Conservation (phyloP, 1,140 invertebrate species). For the Venturia canescens region DNA sequence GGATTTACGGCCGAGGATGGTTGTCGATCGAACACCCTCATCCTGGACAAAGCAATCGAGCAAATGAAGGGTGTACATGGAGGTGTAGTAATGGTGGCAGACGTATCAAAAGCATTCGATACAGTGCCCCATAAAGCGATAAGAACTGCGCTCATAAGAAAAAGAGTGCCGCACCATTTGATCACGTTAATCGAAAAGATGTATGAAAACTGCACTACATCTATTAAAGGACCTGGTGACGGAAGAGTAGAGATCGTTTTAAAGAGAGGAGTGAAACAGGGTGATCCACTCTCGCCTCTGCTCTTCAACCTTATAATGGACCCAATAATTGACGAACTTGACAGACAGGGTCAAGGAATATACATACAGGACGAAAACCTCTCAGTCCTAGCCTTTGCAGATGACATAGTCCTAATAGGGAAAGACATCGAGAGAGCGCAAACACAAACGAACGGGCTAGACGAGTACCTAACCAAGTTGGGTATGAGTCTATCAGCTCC, state of each 20-base stretch:
- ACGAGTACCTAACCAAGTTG: neutral
- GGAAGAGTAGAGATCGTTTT: neutral
- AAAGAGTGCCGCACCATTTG: constrained; percentile 23
- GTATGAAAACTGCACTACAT: constrained; percentile 3
- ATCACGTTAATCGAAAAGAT: neutral
- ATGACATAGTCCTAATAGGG: constrained; percentile 70
- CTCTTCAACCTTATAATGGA: constrained; percentile 58
- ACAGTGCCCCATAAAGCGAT: constrained; percentile 57
- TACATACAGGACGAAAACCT: constrained; percentile 49
- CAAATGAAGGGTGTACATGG: neutral
- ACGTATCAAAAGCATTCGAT: constrained; percentile 70
- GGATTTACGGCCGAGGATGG: constrained; percentile 56
- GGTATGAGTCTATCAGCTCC: constrained; percentile 39
- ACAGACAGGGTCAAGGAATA: neutral
- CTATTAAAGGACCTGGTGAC: neutral
- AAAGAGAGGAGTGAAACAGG: constrained; percentile 57
- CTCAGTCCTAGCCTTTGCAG: constrained; percentile 69
- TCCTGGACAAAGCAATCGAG: constrained; percentile 35
- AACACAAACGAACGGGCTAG: neutral
- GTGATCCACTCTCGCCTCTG: constrained; percentile 59
- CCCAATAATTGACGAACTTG: constrained; percentile 45
- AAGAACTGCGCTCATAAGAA: constrained; percentile 39
- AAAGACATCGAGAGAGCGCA: constrained; percentile 52
- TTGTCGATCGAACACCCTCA: constrained; percentile 41
- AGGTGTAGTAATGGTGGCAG: neutral